phyloP scores from a whole-genome alignment of 2,888 invertebrate genomes.

The Gastrophysa polygoni region DNA sequence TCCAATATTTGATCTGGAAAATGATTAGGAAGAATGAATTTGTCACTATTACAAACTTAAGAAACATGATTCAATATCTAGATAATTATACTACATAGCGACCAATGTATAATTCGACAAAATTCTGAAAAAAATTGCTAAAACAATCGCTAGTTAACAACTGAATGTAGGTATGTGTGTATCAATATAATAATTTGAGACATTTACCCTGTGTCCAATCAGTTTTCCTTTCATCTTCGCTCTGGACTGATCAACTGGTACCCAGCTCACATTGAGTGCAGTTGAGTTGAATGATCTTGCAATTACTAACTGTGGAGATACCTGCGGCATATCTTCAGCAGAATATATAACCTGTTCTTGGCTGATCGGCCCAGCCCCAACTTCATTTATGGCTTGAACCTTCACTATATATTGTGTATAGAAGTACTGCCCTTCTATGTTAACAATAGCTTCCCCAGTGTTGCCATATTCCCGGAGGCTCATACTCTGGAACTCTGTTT shows the following conservation, averaged over 20 bases:
- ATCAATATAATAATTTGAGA: neutral
- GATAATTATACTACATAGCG: too few relatives aligned
- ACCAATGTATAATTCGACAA: too few relatives aligned
- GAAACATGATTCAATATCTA: too few relatives aligned
- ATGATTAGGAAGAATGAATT: constrained; percentile 8
- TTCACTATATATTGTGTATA: constrained; percentile 86
- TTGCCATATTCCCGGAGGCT: constrained; percentile 76
- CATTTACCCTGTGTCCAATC: constrained; percentile 80
- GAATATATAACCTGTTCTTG: constrained; percentile 77
- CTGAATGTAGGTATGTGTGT: neutral
- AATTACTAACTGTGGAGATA: constrained; percentile 82
- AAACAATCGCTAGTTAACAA: too few relatives aligned
- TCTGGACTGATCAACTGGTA: constrained; percentile 81
- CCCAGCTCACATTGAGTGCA: constrained; percentile 90
- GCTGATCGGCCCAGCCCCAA: constrained; percentile 84
- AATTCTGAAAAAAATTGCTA: too few relatives aligned
- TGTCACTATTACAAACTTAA: too few relatives aligned
- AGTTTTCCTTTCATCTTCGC: constrained; percentile 87
- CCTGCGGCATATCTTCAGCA: constrained; percentile 92
- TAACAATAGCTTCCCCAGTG: constrained; percentile 78
- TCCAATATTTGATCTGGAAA: constrained; percentile 87
- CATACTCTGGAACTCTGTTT: constrained; percentile 77
- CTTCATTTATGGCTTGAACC: constrained; percentile 78
- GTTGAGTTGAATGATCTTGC: constrained; percentile 89
- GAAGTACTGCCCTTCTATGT: constrained; percentile 74